These are phyloP conservation scores for Microtus richardsoni DNA, from an alignment of 2,113 vertebrate species.

Conservation along the genomic window DNA sequence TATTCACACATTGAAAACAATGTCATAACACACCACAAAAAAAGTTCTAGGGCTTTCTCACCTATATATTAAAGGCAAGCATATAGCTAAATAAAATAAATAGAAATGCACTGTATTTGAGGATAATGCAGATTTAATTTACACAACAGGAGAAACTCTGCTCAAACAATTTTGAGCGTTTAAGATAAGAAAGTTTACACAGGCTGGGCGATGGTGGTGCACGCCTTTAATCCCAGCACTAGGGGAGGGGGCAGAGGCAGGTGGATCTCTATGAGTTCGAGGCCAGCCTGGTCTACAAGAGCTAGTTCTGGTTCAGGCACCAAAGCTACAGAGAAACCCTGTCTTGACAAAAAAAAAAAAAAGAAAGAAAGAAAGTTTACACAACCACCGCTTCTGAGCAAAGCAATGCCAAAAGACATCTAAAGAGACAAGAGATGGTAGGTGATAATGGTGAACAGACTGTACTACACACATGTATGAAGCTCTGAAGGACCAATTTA, in stretches of 20 bases:
- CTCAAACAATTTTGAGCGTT: background rate
- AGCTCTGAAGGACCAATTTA: background rate
- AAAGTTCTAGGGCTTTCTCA: slow-evolving; percentile 44
- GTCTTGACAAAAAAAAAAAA: too few relatives aligned
- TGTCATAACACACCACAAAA: slow-evolving; percentile 16
- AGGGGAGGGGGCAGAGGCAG: too few relatives aligned
- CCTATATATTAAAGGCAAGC: slow-evolving; percentile 43
- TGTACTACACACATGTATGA: background rate
- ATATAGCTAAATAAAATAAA: slow-evolving; percentile 59
- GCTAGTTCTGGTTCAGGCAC: too few relatives aligned
- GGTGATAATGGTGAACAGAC: background rate
- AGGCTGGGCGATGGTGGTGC: too few relatives aligned
- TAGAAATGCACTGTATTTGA: slow-evolving; percentile 44
- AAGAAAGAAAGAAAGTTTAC: background rate
- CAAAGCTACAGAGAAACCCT: too few relatives aligned
- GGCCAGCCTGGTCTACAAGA: too few relatives aligned
- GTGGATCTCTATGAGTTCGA: too few relatives aligned
- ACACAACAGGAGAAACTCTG: background rate
- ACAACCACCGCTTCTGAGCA: background rate
- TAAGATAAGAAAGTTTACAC: background rate
- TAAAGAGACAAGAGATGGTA: accelerated
- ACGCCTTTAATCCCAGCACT: too few relatives aligned
- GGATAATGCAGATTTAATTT: slow-evolving; percentile 58
- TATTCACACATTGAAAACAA: slow-evolving; percentile 50
- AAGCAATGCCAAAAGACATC: background rate